Evolutionary conservation across 2,113 vertebrate genomes (phyloP).

Genomic region (Hippoglossus stenolepis): DNA sequence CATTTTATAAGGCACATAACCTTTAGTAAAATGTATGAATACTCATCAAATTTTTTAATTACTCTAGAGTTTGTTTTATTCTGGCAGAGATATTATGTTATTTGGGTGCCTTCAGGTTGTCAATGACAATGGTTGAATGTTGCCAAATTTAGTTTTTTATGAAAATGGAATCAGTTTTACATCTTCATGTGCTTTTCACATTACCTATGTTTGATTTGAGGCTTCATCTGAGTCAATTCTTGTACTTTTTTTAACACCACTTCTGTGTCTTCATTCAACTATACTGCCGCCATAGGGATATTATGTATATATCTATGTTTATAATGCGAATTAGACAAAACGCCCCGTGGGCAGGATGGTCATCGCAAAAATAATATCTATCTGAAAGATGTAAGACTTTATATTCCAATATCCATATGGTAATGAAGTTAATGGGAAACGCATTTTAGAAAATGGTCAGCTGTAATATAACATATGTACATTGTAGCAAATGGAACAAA

Average conservation of each 20-base stretch:
- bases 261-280: background rate
- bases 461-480: slow-evolving; percentile 48
- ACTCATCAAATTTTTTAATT: too few relatives aligned
- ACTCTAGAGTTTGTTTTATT: too few relatives aligned
- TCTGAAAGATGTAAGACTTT: background rate
- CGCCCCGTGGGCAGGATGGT: background rate
- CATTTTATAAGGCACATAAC: slow-evolving; percentile 38
- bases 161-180: background rate
- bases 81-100: too few relatives aligned
- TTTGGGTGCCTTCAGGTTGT: background rate
- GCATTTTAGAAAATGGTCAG: slow-evolving; percentile 52
- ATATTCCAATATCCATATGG: background rate
- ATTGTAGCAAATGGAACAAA: slow-evolving; percentile 45
- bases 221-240: background rate
- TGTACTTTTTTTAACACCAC: background rate
- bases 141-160: background rate
- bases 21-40: background rate
- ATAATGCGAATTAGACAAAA: background rate
- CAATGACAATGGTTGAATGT: background rate
- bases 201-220: background rate
- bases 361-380: background rate
- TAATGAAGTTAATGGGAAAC: background rate
- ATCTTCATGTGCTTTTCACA: background rate
- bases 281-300: background rate
- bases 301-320: background rate